phyloP scores from a whole-genome alignment of 2,113 vertebrate genomes.

The Pseudolaguvia tuberculata region DNA sequence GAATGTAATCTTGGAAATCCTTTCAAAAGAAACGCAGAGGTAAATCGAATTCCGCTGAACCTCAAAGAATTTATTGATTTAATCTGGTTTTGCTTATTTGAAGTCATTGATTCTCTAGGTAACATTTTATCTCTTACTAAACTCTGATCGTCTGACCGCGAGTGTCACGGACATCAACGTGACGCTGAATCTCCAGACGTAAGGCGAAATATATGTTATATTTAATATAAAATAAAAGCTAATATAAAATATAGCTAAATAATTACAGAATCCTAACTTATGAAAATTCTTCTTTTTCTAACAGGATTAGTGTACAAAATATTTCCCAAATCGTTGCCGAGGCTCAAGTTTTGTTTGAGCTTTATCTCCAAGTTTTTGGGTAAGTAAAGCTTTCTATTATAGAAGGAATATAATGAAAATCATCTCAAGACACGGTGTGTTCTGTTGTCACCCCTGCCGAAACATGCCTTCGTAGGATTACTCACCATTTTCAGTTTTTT shows the following conservation, averaged over 20 bases:
- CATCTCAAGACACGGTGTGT: not conserved
- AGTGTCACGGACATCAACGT: constrained; percentile 77
- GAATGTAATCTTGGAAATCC: constrained; percentile 88
- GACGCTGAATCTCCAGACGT: constrained; percentile 81
- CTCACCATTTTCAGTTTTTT: too few relatives aligned
- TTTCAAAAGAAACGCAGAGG: constrained; percentile 81
- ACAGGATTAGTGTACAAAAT: constrained; percentile 83
- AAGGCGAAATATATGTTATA: constrained; percentile 50
- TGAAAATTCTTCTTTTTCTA: constrained; percentile 35
- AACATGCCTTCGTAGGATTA: not conserved
- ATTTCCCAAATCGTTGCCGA: constrained; percentile 71
- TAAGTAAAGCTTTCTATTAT: constrained; percentile 57
- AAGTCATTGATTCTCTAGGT: constrained; percentile 60
- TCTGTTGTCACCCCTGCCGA: not conserved
- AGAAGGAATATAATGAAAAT: not conserved
- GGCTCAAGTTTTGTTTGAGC: constrained; percentile 84
- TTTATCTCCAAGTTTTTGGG: constrained; percentile 81
- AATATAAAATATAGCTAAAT: not conserved
- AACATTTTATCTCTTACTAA: constrained; percentile 80
- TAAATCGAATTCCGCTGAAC: constrained; percentile 54
- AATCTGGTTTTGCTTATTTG: not conserved
- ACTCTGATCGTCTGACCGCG: constrained; percentile 77
- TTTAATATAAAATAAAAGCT: not conserved
- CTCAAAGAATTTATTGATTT: not conserved
- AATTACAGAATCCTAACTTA: not conserved